Percentiles rank a stretch among this genome's conserved stretches.
Conservation (phyloP, 2,888 invertebrate species). For the Branchellion lobata region DNA sequence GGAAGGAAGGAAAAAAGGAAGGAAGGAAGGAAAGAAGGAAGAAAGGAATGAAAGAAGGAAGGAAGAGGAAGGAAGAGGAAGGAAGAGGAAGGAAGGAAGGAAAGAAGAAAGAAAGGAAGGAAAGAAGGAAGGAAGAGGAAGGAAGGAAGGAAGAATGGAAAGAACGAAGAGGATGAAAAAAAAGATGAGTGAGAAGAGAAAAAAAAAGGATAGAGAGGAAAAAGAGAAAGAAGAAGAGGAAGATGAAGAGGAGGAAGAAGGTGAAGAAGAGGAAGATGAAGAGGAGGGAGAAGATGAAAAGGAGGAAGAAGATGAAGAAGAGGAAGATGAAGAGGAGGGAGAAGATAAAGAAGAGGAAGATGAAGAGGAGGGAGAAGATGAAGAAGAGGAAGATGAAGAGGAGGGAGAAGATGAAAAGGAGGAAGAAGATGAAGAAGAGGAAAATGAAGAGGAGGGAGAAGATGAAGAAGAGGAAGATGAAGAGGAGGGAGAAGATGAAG, state of each 20-base stretch:
- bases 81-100: too few species aligned
- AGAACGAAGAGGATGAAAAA: too few species aligned
- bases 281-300: not conserved
- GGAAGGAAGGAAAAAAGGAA: too few species aligned
- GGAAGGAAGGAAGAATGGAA: too few species aligned
- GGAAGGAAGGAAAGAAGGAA: too few species aligned
- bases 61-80: too few species aligned
- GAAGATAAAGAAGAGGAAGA: not conserved
- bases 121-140: too few species aligned
- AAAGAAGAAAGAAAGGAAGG: too few species aligned
- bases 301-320: slow-evolving; percentile 2
- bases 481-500: not conserved
- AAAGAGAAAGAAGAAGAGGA: slow-evolving; percentile 22
- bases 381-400: not conserved
- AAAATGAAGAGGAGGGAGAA: not conserved
- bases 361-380: not conserved
- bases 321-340: not conserved
- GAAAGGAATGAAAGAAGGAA: too few species aligned
- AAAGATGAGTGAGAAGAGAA: too few species aligned
- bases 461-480: not conserved
- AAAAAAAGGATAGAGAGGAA: too few species aligned
- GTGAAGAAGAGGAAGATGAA: not conserved
- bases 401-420: not conserved
- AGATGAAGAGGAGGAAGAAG: too few species aligned
- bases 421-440: not conserved